Evolutionary conservation across 2,797 vertebrate species (phyloP).

Genomic region (Acridotheres tristis): DNA sequence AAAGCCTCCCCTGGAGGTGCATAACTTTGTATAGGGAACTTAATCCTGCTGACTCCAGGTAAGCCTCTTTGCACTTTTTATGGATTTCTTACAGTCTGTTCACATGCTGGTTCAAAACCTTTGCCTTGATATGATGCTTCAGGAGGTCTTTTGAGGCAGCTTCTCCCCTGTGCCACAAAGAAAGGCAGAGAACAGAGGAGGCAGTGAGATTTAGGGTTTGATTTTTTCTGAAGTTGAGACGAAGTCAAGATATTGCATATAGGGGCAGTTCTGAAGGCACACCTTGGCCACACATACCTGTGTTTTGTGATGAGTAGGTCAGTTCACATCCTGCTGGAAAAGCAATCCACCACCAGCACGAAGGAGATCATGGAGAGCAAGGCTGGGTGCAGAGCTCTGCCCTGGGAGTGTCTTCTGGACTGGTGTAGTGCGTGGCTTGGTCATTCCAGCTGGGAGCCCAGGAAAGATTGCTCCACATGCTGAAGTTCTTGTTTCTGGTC

Average conservation of each 20-base stretch:
- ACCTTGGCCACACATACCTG: background rate
- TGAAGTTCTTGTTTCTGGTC: slow-evolving; percentile 12
- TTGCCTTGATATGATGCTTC: background rate
- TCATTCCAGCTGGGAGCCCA: background rate
- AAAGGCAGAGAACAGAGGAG: background rate
- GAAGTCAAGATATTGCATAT: background rate
- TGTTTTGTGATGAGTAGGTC: background rate
- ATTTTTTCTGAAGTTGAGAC: background rate
- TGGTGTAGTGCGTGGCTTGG: background rate
- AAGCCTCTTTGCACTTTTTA: background rate
- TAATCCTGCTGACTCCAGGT: slow-evolving; percentile 18
- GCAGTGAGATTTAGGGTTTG: background rate
- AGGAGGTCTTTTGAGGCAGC: background rate
- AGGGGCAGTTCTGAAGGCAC: background rate
- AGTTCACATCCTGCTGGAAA: background rate
- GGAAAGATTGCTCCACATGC: background rate
- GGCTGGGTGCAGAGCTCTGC: background rate
- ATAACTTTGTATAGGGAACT: background rate
- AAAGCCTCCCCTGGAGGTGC: background rate
- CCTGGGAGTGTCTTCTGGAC: background rate
- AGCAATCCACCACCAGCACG: background rate
- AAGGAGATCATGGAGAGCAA: background rate
- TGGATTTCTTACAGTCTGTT: slow-evolving; percentile 1
- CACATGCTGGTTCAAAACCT: background rate
- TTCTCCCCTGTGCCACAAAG: background rate